Percentiles rank a stretch among this genome's conserved stretches.
Conservation (phyloP, 2,113 vertebrate genomes). For the Alethe castanea region DNA sequence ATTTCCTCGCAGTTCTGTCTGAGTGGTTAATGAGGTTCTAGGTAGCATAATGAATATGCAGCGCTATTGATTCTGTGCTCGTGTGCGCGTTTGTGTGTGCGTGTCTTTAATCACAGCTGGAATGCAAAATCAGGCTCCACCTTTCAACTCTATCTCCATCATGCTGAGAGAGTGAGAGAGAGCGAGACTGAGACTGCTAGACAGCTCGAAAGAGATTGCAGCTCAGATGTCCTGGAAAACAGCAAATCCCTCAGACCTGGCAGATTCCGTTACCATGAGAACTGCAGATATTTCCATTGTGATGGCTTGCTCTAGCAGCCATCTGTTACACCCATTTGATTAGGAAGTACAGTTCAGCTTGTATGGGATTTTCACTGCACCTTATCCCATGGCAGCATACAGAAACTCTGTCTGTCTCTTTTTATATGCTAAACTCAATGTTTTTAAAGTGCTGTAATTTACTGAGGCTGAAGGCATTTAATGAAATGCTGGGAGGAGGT, state of each 20-base stretch:
- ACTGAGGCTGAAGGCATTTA: conserved; percentile 69
- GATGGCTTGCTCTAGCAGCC: conserved; percentile 92
- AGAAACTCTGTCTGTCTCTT: conserved; percentile 67
- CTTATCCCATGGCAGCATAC: conserved; percentile 77
- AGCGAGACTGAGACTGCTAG: conserved; percentile 80
- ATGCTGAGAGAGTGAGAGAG: conserved; percentile 79
- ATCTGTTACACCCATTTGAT: conserved; percentile 97
- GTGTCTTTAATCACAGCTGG: conserved; percentile 83
- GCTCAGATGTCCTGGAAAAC: conserved; percentile 88
- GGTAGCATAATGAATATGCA: conserved; percentile 76
- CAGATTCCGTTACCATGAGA: conserved; percentile 92
- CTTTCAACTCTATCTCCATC: conserved; percentile 84
- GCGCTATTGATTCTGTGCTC: conserved; percentile 42
- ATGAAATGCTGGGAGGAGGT: conserved; percentile 73
- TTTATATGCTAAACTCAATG: conserved; percentile 78
- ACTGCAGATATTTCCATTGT: conserved; percentile 91
- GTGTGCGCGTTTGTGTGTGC: neutral
- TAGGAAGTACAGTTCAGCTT: conserved; percentile 85
- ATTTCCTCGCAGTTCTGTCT: conserved; percentile 62
- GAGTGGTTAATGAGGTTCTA: conserved; percentile 79
- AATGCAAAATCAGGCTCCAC: conserved; percentile 81
- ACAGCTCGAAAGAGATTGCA: conserved; percentile 85
- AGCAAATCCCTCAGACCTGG: conserved; percentile 89
- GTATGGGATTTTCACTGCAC: conserved; percentile 81
- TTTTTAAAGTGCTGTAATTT: conserved; percentile 79